Evolutionary conservation across 1,140 invertebrate genomes (phyloP).

Genomic region (Bombus confusus): DNA sequence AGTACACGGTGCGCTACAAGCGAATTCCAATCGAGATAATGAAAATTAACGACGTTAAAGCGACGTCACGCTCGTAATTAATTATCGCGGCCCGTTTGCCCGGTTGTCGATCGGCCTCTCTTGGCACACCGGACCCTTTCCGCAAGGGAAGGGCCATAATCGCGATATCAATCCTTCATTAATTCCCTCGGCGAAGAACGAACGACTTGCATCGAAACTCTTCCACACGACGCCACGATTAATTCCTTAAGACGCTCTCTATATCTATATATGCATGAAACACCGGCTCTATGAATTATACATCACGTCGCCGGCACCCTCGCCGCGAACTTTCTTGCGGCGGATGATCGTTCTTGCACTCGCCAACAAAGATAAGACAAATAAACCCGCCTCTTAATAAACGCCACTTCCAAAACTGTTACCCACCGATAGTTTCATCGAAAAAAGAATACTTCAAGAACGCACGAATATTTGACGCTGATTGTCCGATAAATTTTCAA

Average conservation of each 20-base stretch:
- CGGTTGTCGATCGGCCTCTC: conserved; percentile 50
- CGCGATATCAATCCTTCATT: conserved; percentile 66
- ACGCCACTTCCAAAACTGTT: neutral
- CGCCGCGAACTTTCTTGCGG: conserved; percentile 53
- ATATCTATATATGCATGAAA: conserved; percentile 53
- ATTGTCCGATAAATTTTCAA: conserved; percentile 30
- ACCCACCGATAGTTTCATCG: neutral
- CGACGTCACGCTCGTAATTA: conserved; percentile 67
- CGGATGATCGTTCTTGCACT: conserved; percentile 45
- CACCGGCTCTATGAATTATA: conserved; percentile 61
- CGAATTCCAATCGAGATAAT: conserved; percentile 70
- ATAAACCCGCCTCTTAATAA: conserved; percentile 60
- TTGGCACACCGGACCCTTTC: conserved; percentile 39
- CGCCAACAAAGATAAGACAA: conserved; percentile 49
- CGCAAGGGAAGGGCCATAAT: conserved; percentile 52
- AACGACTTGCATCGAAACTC: conserved; percentile 37
- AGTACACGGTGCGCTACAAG: conserved; percentile 50
- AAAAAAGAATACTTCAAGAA: neutral
- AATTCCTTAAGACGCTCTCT: conserved; percentile 53
- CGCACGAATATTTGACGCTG: too few species aligned
- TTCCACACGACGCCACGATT: conserved; percentile 34
- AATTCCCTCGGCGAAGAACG: conserved; percentile 57
- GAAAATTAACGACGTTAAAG: conserved; percentile 70
- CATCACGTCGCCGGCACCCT: conserved; percentile 49
- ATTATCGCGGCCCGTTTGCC: conserved; percentile 61